A percentile compares a stretch with the other conserved stretches of the same genome.
These are phyloP conservation scores for Sternotherus odoratus DNA, from an alignment of 2,797 vertebrate genomes.

Conservation along the genomic window DNA sequence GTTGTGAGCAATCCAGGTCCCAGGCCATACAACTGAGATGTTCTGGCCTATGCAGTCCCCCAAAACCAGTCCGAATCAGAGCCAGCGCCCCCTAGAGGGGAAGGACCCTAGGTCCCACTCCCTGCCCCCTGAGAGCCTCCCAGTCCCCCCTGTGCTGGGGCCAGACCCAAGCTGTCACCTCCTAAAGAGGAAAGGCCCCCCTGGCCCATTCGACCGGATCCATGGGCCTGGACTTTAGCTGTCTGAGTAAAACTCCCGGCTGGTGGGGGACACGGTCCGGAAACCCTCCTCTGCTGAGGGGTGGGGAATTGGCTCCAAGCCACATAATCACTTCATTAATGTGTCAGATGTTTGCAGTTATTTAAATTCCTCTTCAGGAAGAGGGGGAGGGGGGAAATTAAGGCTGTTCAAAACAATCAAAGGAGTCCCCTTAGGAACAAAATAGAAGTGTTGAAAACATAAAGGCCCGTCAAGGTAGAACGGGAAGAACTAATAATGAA, in stretches of 20 bases:
- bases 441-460: neutral
- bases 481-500: neutral
- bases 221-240: neutral
- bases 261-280: neutral
- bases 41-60: neutral
- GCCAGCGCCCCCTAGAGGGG: neutral
- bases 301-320: neutral
- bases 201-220: neutral
- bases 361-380: neutral
- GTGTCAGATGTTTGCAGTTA: conserved; percentile 28
- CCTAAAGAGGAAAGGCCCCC: neutral
- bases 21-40: no score
- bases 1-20: no score
- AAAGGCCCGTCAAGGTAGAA: neutral
- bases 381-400: neutral
- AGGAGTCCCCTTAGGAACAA: conserved; percentile 19
- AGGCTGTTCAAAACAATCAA: conserved; percentile 42
- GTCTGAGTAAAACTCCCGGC: neutral
- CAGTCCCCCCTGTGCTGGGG: neutral
- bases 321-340: conserved; percentile 23
- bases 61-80: neutral
- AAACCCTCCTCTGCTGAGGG: neutral
- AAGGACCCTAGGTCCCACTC: neutral
- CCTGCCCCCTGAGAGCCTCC: neutral
- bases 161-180: neutral